These are phyloP conservation scores for Hyphantria cunea DNA, from an alignment of 1,140 invertebrate genomes.

Conservation along the genomic window DNA sequence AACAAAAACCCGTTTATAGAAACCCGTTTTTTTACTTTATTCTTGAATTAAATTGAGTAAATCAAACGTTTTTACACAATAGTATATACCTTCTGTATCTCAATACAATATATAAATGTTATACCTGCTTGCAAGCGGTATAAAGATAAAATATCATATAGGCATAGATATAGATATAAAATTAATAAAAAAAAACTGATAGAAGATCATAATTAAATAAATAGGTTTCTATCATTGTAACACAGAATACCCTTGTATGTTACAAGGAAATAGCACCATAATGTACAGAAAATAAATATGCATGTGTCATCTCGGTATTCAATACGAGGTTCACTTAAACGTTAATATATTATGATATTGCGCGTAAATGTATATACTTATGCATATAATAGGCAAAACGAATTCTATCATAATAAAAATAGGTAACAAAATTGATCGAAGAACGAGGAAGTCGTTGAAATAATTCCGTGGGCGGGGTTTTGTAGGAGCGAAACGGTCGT, in stretches of 20 bases:
- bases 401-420: slow-evolving; percentile 7
- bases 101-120: too few relatives aligned
- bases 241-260: too few relatives aligned
- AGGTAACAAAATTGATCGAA: slow-evolving; percentile 29
- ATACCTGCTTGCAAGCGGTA: too few relatives aligned
- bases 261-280: too few relatives aligned
- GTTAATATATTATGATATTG: not conserved
- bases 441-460: slow-evolving; percentile 64
- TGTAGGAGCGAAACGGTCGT: slow-evolving; percentile 59
- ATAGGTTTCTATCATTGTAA: too few relatives aligned
- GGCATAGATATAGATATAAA: too few relatives aligned
- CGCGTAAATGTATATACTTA: not conserved
- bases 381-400: not conserved
- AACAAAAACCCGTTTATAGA: not conserved
- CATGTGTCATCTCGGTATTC: too few relatives aligned
- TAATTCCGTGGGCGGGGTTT: slow-evolving; percentile 59
- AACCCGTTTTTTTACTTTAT: not conserved
- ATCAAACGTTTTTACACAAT: not conserved
- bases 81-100: not conserved
- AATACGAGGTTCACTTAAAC: too few relatives aligned
- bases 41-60: not conserved
- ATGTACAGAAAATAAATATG: too few relatives aligned
- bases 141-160: too few relatives aligned
- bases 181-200: too few relatives aligned
- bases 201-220: too few relatives aligned